phyloP scores from a whole-genome alignment of 2,888 invertebrate genomes.

The Pseudanteris insignis region DNA sequence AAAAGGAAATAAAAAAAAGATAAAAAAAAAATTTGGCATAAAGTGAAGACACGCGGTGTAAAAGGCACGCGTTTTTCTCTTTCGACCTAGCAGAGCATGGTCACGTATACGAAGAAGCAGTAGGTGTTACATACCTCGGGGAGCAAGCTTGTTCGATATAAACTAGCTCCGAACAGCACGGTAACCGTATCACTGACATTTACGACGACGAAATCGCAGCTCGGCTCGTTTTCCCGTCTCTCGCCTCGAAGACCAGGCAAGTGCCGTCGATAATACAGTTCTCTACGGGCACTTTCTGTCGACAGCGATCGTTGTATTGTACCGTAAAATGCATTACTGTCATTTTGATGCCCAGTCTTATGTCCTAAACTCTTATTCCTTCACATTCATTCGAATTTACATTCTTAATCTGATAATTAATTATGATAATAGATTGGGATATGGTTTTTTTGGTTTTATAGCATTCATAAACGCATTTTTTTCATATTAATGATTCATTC shows the following conservation, averaged over 20 bases:
- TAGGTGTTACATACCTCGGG: constrained; percentile 66
- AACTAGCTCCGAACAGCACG: constrained; percentile 65
- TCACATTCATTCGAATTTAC: constrained; percentile 11
- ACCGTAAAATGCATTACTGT: constrained; percentile 46
- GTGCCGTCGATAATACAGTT: constrained; percentile 60
- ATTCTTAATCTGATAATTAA: constrained; percentile 15
- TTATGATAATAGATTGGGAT: too few species aligned
- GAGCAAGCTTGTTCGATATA: constrained; percentile 67
- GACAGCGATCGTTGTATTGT: constrained; percentile 50
- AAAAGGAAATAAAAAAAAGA: too few species aligned
- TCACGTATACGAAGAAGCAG: constrained; percentile 38
- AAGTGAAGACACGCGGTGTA: constrained; percentile 56
- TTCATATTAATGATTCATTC: not conserved
- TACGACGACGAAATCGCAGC: constrained; percentile 67
- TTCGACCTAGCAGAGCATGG: constrained; percentile 38
- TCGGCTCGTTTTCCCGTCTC: constrained; percentile 63
- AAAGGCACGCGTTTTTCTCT: constrained; percentile 59
- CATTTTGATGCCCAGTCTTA: constrained; percentile 43
- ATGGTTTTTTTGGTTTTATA: too few species aligned
- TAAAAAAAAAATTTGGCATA: not conserved
- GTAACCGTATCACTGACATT: constrained; percentile 68
- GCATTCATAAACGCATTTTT: too few species aligned
- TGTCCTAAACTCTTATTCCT: constrained; percentile 37
- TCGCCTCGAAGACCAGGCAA: constrained; percentile 42
- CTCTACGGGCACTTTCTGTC: constrained; percentile 48